These are phyloP conservation scores for Lithosia quadra DNA, from an alignment of 2,888 invertebrate genomes.

Conservation along the genomic window DNA sequence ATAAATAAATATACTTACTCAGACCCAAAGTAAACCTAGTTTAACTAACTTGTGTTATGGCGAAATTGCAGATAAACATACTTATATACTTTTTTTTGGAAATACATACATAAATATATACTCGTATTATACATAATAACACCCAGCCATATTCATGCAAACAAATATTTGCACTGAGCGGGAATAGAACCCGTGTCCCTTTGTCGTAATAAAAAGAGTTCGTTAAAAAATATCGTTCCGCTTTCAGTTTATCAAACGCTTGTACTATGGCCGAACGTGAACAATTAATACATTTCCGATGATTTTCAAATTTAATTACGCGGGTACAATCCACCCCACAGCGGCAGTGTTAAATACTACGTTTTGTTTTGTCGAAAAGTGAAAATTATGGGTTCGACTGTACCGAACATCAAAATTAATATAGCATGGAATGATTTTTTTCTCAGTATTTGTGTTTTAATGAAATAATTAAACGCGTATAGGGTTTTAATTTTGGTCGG, in stretches of 20 bases:
- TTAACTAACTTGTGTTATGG: too few relatives aligned
- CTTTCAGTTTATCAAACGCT: slow-evolving; percentile 1
- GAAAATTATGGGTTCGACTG: slow-evolving; percentile 43
- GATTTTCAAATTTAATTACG: slow-evolving; percentile 54
- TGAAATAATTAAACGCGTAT: slow-evolving; percentile 41
- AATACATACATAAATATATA: too few relatives aligned
- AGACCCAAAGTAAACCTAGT: too few relatives aligned
- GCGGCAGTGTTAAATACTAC: slow-evolving; percentile 40
- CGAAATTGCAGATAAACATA: too few relatives aligned
- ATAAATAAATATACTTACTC: too few relatives aligned
- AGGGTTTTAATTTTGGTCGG: slow-evolving; percentile 40
- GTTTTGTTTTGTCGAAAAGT: slow-evolving; percentile 41
- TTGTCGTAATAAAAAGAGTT: too few relatives aligned
- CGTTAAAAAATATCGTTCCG: neutral
- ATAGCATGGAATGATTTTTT: slow-evolving; percentile 35
- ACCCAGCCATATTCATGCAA: too few relatives aligned
- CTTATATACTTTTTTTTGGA: too few relatives aligned
- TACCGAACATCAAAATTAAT: slow-evolving; percentile 37
- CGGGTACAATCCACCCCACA: slow-evolving; percentile 37
- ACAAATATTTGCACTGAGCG: too few relatives aligned
- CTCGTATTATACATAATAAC: too few relatives aligned
- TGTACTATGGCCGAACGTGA: slow-evolving; percentile 24
- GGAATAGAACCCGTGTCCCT: too few relatives aligned
- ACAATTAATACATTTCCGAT: slow-evolving; percentile 53
- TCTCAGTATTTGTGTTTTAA: slow-evolving; percentile 27